Conservation (phyloP, 2,113 vertebrate species). For the Oplegnathus fasciatus region DNA sequence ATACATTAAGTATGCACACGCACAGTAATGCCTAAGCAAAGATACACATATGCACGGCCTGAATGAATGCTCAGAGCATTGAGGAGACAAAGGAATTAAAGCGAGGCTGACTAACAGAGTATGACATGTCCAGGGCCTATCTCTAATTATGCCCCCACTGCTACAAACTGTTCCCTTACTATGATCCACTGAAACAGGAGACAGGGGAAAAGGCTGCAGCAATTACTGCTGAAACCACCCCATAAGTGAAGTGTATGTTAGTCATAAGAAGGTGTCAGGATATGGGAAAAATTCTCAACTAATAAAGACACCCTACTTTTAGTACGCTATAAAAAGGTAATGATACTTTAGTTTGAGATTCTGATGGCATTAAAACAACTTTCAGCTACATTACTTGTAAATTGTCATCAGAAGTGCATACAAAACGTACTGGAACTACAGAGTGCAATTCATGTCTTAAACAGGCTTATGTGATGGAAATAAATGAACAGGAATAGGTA, state of each 20-base stretch:
- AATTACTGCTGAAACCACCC: constrained; percentile 42
- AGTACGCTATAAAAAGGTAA: background rate
- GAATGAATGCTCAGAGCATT: constrained; percentile 57
- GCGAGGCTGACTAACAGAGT: constrained; percentile 72
- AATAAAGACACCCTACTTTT: background rate
- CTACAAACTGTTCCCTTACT: constrained; percentile 69
- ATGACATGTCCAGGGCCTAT: constrained; percentile 77
- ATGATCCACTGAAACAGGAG: constrained; percentile 58
- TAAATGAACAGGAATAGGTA: background rate
- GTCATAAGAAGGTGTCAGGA: constrained; percentile 24
- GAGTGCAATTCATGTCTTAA: background rate
- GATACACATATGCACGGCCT: constrained; percentile 42
- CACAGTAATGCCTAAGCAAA: constrained; percentile 37
- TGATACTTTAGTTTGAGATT: background rate
- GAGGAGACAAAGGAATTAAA: constrained; percentile 73
- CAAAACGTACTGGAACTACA: no score
- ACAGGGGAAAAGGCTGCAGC: constrained; percentile 31
- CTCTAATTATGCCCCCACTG: constrained; percentile 78
- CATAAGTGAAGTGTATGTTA: constrained; percentile 25
- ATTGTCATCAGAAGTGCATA: no score
- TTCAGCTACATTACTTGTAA: no score
- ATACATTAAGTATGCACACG: constrained; percentile 32
- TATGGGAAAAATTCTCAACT: background rate
- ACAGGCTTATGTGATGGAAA: background rate
- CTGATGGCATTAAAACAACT: background rate